A percentile compares a stretch with the other conserved stretches of the same genome.
phyloP scores from a whole-genome alignment of 2,113 vertebrate species.

The Onychorhynchus coronatus region DNA sequence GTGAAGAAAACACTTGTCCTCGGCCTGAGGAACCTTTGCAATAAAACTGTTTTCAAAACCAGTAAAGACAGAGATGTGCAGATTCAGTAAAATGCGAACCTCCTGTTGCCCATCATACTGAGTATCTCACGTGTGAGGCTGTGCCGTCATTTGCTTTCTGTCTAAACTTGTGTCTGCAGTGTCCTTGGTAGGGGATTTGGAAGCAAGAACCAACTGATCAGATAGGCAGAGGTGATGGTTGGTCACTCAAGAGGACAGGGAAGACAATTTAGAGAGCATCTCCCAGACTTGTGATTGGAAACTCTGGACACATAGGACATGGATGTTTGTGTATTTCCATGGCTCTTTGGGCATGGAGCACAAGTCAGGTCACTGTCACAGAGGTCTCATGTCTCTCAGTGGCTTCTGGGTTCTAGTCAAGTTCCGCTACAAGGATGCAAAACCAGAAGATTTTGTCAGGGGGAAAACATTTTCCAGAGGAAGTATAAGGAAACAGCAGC shows the following conservation, averaged over 20 bases:
- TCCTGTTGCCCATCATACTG: not conserved
- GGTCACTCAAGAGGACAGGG: not conserved
- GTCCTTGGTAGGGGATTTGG: not conserved
- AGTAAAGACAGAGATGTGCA: not conserved
- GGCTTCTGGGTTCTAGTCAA: not conserved
- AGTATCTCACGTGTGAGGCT: not conserved
- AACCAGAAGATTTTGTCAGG: not conserved
- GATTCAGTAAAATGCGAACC: not conserved
- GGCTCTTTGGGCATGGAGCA: not conserved
- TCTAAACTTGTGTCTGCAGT: not conserved
- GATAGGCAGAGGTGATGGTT: not conserved
- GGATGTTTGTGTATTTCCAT: not conserved
- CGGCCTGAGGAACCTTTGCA: not conserved
- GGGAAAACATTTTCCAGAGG: not conserved
- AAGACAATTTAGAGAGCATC: not conserved
- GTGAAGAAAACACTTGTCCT: not conserved
- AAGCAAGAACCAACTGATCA: not conserved
- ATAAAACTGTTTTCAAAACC: not conserved
- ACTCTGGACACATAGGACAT: rapidly evolving
- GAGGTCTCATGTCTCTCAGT: not conserved
- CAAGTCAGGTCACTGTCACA: not conserved
- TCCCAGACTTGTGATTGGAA: not conserved
- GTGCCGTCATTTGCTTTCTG: not conserved
- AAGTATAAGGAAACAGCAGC: not conserved
- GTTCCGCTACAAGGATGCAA: not conserved